Percentiles rank a stretch among this genome's conserved stretches.
These are phyloP conservation scores for Oryctes rhinoceros DNA, from an alignment of 1,140 invertebrate species.

Conservation along the genomic window DNA sequence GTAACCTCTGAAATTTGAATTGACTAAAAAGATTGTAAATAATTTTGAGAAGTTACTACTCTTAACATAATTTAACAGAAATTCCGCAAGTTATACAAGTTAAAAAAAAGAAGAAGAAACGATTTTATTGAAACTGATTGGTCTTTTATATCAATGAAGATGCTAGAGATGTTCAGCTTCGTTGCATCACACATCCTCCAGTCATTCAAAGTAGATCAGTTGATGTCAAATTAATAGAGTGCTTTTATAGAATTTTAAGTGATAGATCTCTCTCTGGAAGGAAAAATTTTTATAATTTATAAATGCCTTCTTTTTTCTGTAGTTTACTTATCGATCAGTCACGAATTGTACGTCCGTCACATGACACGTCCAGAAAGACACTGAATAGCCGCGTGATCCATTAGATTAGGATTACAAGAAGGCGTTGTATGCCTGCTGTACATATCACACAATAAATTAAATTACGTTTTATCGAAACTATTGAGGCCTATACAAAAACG, in stretches of 20 bases:
- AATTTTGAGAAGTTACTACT: too few species aligned
- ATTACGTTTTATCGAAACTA: not conserved
- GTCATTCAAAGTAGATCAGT: not conserved
- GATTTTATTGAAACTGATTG: too few species aligned
- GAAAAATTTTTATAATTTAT: not conserved
- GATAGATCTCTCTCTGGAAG: not conserved
- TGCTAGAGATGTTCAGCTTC: not conserved
- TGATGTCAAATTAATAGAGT: constrained; percentile 2
- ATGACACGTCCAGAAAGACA: not conserved
- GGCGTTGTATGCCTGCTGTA: not conserved
- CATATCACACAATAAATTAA: constrained; percentile 10
- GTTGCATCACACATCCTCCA: not conserved
- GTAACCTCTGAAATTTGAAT: too few species aligned
- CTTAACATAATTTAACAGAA: too few species aligned
- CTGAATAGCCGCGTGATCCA: not conserved
- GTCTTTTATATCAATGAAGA: not conserved
- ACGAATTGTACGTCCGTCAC: not conserved
- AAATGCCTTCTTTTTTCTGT: constrained; percentile 2
- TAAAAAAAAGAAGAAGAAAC: too few species aligned
- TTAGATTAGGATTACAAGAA: not conserved
- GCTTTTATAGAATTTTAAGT: not conserved
- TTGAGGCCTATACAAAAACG: not conserved
- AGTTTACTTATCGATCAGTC: constrained; percentile 14
- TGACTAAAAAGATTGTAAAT: too few species aligned
- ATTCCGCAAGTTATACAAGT: too few species aligned